These are phyloP conservation scores for Maniola hyperantus DNA, from an alignment of 2,888 invertebrate genomes.

Conservation along the genomic window DNA sequence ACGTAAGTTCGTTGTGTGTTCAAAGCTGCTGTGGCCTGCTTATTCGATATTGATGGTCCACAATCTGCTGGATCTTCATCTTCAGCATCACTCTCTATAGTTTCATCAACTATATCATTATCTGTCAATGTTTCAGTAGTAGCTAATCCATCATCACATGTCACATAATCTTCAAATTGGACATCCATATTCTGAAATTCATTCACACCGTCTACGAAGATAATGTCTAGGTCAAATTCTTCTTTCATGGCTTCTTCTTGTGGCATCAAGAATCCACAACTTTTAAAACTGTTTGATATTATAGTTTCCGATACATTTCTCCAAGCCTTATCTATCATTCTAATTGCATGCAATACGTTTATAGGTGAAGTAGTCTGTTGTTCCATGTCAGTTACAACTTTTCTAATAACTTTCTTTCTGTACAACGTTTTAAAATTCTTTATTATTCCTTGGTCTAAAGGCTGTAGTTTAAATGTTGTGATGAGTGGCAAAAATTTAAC, in stretches of 20 bases:
- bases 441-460: slow-evolving; percentile 33
- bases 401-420: slow-evolving; percentile 30
- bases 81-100: not conserved
- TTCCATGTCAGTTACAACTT: slow-evolving; percentile 23
- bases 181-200: slow-evolving; percentile 12
- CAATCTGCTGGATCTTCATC: slow-evolving; percentile 2
- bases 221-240: not conserved
- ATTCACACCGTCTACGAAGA: slow-evolving; percentile 11
- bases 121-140: slow-evolving; percentile 22
- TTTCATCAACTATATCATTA: slow-evolving; percentile 19
- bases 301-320: slow-evolving; percentile 25
- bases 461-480: slow-evolving; percentile 26
- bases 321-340: slow-evolving; percentile 36
- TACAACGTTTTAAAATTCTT: slow-evolving; percentile 30
- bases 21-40: slow-evolving; percentile 1
- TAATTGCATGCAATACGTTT: slow-evolving; percentile 33
- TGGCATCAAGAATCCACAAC: slow-evolving; percentile 27
- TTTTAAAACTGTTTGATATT: slow-evolving; percentile 28
- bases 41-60: slow-evolving; percentile 3
- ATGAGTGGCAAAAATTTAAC: slow-evolving; percentile 28
- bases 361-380: slow-evolving; percentile 24
- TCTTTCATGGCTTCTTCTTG: slow-evolving; percentile 17
- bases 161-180: slow-evolving; percentile 23
- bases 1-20: slow-evolving; percentile 2
- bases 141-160: slow-evolving; percentile 22